Conservation (phyloP, 2,797 vertebrate species). For the Pseudochaenichthys georgianus region DNA sequence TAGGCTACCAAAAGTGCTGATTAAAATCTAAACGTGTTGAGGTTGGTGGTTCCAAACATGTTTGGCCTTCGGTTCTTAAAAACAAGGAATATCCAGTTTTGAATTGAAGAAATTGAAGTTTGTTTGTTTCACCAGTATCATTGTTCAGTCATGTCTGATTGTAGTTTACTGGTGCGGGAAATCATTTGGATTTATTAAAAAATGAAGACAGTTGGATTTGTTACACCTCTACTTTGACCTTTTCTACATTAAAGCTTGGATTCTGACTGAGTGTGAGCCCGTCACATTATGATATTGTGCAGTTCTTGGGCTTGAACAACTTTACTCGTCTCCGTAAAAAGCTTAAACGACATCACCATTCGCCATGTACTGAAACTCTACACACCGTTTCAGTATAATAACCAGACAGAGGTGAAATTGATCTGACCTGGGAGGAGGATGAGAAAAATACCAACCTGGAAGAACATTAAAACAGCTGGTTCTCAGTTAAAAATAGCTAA, state of each 20-base stretch:
- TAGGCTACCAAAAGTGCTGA: not conserved
- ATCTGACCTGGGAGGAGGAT: slow-evolving; percentile 36
- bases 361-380: slow-evolving; percentile 26
- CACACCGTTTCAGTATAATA: slow-evolving; percentile 20
- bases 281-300: not conserved
- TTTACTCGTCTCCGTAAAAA: slow-evolving; percentile 8
- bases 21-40: not conserved
- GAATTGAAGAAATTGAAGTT: no score
- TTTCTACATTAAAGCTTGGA: not conserved
- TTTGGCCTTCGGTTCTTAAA: no score
- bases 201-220: not conserved
- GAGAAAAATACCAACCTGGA: slow-evolving; percentile 33
- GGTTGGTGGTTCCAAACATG: not conserved
- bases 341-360: slow-evolving; percentile 24
- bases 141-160: no score
- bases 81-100: no score
- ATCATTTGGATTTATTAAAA: not conserved
- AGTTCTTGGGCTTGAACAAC: not conserved
- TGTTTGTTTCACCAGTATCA: no score
- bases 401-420: slow-evolving; percentile 48
- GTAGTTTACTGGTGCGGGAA: not conserved
- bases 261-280: not conserved
- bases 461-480: slow-evolving; percentile 55
- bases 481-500: slow-evolving; percentile 25
- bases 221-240: no score